These are phyloP conservation scores for Prionace glauca DNA, from an alignment of 2,797 vertebrate genomes.

Conservation along the genomic window DNA sequence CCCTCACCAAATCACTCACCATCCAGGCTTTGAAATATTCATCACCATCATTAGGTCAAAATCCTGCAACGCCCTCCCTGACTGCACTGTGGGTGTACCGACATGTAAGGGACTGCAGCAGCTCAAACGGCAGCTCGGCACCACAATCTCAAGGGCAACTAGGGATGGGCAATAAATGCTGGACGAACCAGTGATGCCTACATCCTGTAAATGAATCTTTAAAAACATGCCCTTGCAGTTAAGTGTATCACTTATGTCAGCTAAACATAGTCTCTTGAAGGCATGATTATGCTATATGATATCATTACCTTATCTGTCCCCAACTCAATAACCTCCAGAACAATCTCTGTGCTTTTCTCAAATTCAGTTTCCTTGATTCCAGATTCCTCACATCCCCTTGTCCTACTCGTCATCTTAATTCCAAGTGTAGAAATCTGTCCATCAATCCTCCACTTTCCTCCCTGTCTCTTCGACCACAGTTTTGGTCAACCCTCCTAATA, in stretches of 20 bases:
- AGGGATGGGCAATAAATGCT: too few species aligned
- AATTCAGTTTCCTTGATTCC: neutral
- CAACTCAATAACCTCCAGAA: neutral
- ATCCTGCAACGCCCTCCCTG: too few species aligned
- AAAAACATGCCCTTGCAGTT: neutral
- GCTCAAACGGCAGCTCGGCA: too few species aligned
- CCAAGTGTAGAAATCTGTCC: neutral
- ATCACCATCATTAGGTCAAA: too few species aligned
- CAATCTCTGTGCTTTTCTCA: neutral
- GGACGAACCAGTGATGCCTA: too few species aligned
- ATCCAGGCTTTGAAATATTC: too few species aligned
- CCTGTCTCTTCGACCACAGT: neutral
- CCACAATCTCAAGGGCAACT: too few species aligned
- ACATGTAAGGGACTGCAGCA: too few species aligned
- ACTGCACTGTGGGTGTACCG: too few species aligned
- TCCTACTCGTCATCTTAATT: neutral
- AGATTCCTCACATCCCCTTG: neutral
- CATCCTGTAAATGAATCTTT: too few species aligned
- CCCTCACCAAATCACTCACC: too few species aligned
- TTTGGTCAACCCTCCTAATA: neutral
- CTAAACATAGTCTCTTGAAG: neutral
- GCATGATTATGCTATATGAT: neutral
- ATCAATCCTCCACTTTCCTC: neutral
- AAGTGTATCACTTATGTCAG: neutral
- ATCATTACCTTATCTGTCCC: neutral